Percentiles rank a stretch among this genome's conserved stretches.
These are phyloP conservation scores for Drosophila bipectinata DNA, from an alignment of 1,140 invertebrate genomes.

Conservation along the genomic window DNA sequence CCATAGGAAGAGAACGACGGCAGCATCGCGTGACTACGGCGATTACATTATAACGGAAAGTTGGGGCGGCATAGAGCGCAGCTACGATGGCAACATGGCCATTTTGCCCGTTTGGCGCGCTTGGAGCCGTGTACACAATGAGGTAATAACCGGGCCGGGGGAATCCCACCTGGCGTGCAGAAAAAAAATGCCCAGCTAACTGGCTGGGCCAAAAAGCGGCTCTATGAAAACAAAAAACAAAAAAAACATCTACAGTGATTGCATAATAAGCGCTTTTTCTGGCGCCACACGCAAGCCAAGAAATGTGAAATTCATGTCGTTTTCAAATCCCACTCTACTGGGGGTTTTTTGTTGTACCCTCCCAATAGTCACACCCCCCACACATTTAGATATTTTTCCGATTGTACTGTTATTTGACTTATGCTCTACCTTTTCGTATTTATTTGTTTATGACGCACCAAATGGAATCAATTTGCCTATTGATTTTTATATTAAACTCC, in stretches of 20 bases:
- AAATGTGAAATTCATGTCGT: constrained; percentile 73
- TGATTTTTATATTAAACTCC: constrained; percentile 72
- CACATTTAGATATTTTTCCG: constrained; percentile 14
- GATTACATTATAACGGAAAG: constrained; percentile 84
- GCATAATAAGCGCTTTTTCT: constrained; percentile 77
- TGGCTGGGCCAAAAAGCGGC: constrained; percentile 22
- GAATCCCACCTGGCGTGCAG: constrained; percentile 68
- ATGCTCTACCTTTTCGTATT: constrained; percentile 47
- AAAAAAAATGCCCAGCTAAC: constrained; percentile 34
- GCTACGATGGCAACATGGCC: constrained; percentile 83
- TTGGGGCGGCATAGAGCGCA: constrained; percentile 82
- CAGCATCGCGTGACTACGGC: constrained; percentile 83
- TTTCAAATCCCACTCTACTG: constrained; percentile 13
- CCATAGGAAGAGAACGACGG: constrained; percentile 30
- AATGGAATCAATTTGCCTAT: constrained; percentile 69
- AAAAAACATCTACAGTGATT: constrained; percentile 71
- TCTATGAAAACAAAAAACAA: constrained; percentile 34
- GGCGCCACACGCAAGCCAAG: constrained; percentile 75
- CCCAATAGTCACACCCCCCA: constrained; percentile 8
- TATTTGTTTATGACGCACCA: constrained; percentile 58
- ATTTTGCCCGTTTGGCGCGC: constrained; percentile 83
- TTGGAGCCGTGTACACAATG: constrained; percentile 83
- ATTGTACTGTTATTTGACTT: constrained; percentile 47
- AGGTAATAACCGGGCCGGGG: constrained; percentile 64
- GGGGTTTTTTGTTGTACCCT: background rate